These are phyloP conservation scores for Eriocheir sinensis DNA, from an alignment of 1,140 invertebrate genomes.

Conservation along the genomic window DNA sequence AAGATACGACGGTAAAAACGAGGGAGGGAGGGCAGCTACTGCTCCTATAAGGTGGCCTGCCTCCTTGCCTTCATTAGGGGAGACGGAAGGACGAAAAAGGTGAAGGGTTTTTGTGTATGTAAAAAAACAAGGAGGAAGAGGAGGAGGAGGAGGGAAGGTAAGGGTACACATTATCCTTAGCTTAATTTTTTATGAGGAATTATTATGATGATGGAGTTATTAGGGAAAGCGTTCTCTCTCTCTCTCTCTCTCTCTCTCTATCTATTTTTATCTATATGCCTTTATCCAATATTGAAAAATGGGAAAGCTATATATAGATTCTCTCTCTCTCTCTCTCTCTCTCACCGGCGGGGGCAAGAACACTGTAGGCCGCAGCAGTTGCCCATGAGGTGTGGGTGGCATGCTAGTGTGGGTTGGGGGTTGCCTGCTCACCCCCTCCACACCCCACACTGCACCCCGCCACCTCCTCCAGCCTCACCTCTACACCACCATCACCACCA, in stretches of 20 bases:
- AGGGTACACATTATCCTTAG: background rate
- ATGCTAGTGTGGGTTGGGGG: background rate
- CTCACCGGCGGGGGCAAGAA: background rate
- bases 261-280: background rate
- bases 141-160: background rate
- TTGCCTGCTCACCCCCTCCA: background rate
- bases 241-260: background rate
- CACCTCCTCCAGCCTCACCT: too few relatives aligned
- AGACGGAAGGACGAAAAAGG: background rate
- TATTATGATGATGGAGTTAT: background rate
- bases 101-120: too few relatives aligned
- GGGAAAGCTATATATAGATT: background rate
- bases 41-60: too few relatives aligned
- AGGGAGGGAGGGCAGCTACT: too few relatives aligned
- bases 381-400: background rate
- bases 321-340: constrained; percentile 22
- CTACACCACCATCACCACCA: too few relatives aligned
- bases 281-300: background rate
- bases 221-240: background rate
- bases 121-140: background rate
- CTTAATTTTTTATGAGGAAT: too few relatives aligned
- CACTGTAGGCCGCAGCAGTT: background rate
- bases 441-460: too few relatives aligned
- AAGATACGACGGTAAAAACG: too few relatives aligned
- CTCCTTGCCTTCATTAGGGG: background rate